These are phyloP conservation scores for Cervus canadensis DNA, from an alignment of 2,113 vertebrate genomes.

Conservation along the genomic window DNA sequence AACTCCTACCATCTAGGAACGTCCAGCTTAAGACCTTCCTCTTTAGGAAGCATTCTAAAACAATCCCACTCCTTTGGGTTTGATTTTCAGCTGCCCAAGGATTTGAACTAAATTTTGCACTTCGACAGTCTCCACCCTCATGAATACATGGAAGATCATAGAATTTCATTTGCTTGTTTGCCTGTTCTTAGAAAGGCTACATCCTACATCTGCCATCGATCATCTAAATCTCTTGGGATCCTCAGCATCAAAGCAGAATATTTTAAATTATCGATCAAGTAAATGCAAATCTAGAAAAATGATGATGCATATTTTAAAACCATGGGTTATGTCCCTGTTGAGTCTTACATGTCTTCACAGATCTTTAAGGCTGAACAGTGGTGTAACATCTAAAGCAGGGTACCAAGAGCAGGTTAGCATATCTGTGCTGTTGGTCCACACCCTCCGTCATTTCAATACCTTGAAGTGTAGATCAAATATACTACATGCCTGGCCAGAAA, in stretches of 20 bases:
- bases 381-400: background rate
- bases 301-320: background rate
- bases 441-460: background rate
- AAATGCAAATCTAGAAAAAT: background rate
- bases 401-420: background rate
- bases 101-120: background rate
- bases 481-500: background rate
- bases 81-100: background rate
- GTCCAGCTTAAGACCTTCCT: background rate
- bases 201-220: background rate
- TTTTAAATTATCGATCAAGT: background rate
- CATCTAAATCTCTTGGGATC: background rate
- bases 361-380: background rate
- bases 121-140: background rate
- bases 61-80: background rate
- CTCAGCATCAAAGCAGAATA: background rate
- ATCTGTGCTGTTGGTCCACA: background rate
- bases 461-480: background rate
- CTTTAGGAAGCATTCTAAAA: background rate
- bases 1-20: background rate
- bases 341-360: background rate
- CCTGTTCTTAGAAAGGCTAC: background rate
- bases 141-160: background rate
- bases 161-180: background rate
- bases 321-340: background rate